These are phyloP conservation scores for Peromyscus leucopus DNA, from an alignment of 2,113 vertebrate genomes.

Conservation along the genomic window DNA sequence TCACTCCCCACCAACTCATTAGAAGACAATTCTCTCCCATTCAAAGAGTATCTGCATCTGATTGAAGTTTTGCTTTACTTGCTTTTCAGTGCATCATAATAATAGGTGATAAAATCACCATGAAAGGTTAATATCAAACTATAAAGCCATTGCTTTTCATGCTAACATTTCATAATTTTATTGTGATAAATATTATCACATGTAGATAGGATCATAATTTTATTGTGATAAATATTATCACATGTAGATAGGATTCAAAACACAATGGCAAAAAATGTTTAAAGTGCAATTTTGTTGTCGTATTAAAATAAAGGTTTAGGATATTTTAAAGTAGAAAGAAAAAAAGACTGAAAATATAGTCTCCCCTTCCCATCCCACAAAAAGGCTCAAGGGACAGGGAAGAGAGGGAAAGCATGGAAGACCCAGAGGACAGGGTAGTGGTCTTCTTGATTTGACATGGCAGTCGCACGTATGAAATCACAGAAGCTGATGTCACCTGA, in stretches of 20 bases:
- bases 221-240: too few species aligned
- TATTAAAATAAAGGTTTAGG: too few species aligned
- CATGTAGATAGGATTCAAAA: not conserved
- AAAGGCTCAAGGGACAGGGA: not conserved
- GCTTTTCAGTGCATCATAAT: not conserved
- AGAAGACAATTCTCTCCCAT: not conserved
- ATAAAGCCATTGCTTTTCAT: slow-evolving; percentile 25
- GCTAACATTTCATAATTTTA: slow-evolving; percentile 37
- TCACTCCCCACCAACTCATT: not conserved
- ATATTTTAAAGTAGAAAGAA: too few species aligned
- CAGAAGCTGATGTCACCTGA: not conserved
- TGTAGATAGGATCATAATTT: too few species aligned
- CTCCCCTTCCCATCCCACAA: not conserved
- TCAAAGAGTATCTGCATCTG: not conserved
- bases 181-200: not conserved
- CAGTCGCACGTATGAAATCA: not conserved
- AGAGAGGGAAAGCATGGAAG: not conserved
- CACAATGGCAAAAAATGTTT: too few species aligned
- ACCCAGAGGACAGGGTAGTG: not conserved
- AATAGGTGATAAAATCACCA: not conserved
- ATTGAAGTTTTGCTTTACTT: not conserved
- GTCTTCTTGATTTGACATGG: not conserved
- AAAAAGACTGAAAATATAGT: not conserved
- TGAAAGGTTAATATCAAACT: not conserved
- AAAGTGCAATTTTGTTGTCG: too few species aligned